A percentile compares a stretch with the other conserved stretches of the same genome.
These are phyloP conservation scores for Leptinotarsa peninsularis DNA, from an alignment of 2,888 invertebrate species.

Conservation along the genomic window DNA sequence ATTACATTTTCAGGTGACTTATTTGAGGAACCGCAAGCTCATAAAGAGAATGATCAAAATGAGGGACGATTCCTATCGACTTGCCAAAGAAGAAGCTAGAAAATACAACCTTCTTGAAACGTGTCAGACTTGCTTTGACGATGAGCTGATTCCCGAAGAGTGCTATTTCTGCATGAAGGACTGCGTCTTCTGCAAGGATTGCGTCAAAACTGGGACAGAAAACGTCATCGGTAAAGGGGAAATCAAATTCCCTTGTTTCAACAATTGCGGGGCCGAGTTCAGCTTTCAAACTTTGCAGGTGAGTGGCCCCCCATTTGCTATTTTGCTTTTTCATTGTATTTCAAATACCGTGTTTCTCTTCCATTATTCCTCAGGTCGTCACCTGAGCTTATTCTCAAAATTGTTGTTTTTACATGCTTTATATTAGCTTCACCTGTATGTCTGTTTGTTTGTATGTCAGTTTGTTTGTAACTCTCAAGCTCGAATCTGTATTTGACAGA, in stretches of 20 bases:
- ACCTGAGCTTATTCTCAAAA: too few species aligned
- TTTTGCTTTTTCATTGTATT: too few species aligned
- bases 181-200: slow-evolving; percentile 66
- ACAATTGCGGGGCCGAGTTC: slow-evolving; percentile 64
- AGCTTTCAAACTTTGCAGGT: slow-evolving; percentile 61
- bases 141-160: slow-evolving; percentile 67
- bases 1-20: slow-evolving; percentile 55
- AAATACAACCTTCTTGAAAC: slow-evolving; percentile 59
- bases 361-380: too few species aligned
- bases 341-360: too few species aligned
- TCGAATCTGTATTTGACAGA: too few species aligned
- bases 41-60: slow-evolving; percentile 58
- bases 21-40: slow-evolving; percentile 56
- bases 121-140: slow-evolving; percentile 71
- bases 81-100: slow-evolving; percentile 59
- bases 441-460: too few species aligned
- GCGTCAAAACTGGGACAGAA: slow-evolving; percentile 65
- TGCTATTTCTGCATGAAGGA: slow-evolving; percentile 59
- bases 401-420: too few species aligned
- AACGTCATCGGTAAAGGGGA: slow-evolving; percentile 64
- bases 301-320: slow-evolving; percentile 4
- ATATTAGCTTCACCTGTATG: too few species aligned
- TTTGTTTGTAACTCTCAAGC: too few species aligned
- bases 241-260: slow-evolving; percentile 67
- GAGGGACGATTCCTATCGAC: slow-evolving; percentile 56